Percentiles rank a stretch among this genome's conserved stretches.
phyloP scores from a whole-genome alignment of 2,797 vertebrate species.

The Rhinoraja longicauda region DNA sequence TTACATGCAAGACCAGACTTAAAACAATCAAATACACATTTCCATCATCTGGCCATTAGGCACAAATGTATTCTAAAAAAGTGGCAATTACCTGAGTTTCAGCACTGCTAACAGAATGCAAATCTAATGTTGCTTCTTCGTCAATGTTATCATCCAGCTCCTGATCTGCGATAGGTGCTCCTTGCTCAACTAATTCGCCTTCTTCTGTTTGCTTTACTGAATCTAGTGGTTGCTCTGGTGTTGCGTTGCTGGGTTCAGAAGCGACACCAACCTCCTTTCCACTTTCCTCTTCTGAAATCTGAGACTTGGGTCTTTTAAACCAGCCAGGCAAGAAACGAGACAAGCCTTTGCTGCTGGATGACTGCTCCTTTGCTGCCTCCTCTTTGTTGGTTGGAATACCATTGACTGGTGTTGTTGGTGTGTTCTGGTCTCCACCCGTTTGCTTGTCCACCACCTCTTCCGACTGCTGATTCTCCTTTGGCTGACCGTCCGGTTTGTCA shows the following conservation, averaged over 20 bases:
- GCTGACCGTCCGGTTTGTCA: slow-evolving; percentile 54
- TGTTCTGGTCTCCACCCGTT: slow-evolving; percentile 59
- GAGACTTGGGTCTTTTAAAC: slow-evolving; percentile 81
- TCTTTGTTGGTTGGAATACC: slow-evolving; percentile 6
- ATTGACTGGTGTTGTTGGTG: slow-evolving; percentile 42
- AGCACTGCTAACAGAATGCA: slow-evolving; percentile 84
- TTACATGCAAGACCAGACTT: background rate
- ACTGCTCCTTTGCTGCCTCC: slow-evolving; percentile 40
- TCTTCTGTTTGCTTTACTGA: slow-evolving; percentile 56
- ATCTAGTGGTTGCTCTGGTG: slow-evolving; percentile 54
- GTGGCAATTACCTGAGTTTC: slow-evolving; percentile 77
- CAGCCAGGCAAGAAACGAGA: slow-evolving; percentile 88
- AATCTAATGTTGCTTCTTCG: slow-evolving; percentile 79
- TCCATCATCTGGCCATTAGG: slow-evolving; percentile 41
- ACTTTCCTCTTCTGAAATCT: slow-evolving; percentile 70
- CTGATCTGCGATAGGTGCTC: slow-evolving; percentile 91
- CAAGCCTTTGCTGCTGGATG: slow-evolving; percentile 70
- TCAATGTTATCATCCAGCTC: slow-evolving; percentile 82
- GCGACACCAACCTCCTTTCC: slow-evolving; percentile 55
- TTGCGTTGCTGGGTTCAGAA: slow-evolving; percentile 53
- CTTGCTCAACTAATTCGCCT: slow-evolving; percentile 64
- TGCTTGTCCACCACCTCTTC: slow-evolving; percentile 66
- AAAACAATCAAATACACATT: slow-evolving; percentile 44
- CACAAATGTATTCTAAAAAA: background rate
- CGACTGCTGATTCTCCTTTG: slow-evolving; percentile 51